Conservation (phyloP, 2,888 invertebrate genomes). For the Amphipoea oculea region DNA sequence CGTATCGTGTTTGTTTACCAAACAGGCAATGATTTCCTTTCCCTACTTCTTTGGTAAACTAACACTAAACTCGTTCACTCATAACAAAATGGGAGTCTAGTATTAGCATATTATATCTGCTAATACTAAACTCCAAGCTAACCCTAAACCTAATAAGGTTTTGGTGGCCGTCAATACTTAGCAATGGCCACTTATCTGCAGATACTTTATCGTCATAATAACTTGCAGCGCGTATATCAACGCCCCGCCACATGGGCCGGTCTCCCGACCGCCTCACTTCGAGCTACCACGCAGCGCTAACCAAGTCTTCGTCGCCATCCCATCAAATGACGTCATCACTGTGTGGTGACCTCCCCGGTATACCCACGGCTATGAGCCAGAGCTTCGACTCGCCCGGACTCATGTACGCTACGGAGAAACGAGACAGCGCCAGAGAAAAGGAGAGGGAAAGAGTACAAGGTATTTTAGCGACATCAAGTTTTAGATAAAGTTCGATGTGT, state of each 20-base stretch:
- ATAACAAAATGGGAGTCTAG: background rate
- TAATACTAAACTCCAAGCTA: background rate
- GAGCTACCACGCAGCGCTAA: slow-evolving; percentile 91
- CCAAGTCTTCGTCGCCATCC: slow-evolving; percentile 78
- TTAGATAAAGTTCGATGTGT: background rate
- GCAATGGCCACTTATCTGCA: too few species aligned
- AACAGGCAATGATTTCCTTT: background rate
- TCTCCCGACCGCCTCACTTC: slow-evolving; percentile 94
- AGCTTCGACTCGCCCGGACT: slow-evolving; percentile 83
- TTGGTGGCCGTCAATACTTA: background rate
- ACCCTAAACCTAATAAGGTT: background rate
- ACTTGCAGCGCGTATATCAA: slow-evolving; percentile 79
- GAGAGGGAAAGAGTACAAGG: slow-evolving; percentile 70
- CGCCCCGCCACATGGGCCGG: slow-evolving; percentile 83
- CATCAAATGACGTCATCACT: slow-evolving; percentile 79
- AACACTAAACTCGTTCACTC: background rate
- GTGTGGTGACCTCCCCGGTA: slow-evolving; percentile 77
- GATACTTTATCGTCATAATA: background rate
- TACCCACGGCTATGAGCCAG: slow-evolving; percentile 77
- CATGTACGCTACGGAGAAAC: slow-evolving; percentile 71
- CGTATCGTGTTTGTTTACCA: background rate
- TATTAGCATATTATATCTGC: background rate
- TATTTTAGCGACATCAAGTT: slow-evolving; percentile 30
- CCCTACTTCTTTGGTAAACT: background rate
- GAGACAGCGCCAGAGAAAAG: slow-evolving; percentile 60